These are phyloP conservation scores for Macrostomum lignano DNA, from an alignment of 1,140 invertebrate species.

Conservation along the genomic window DNA sequence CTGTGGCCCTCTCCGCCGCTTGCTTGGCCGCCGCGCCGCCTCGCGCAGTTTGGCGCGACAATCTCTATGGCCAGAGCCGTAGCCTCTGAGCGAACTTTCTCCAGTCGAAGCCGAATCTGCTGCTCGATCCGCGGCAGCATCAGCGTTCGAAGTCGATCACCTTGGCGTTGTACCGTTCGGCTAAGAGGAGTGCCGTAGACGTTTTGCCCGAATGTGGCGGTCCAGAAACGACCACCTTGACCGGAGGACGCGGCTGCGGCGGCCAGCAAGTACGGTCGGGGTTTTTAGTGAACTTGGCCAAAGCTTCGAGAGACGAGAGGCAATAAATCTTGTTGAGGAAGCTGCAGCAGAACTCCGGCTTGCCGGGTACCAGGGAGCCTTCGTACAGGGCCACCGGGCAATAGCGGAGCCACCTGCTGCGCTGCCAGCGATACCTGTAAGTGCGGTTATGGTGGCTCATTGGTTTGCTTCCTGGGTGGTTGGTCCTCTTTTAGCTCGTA, in stretches of 20 bases:
- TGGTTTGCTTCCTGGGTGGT: not conserved
- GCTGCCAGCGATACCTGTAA: constrained; percentile 23
- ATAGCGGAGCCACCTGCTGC: constrained; percentile 17
- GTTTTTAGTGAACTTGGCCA: constrained; percentile 25
- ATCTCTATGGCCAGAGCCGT: not conserved
- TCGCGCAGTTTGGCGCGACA: constrained; percentile 1
- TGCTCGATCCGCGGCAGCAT: not conserved
- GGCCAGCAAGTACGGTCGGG: constrained; percentile 20
- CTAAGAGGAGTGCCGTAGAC: constrained; percentile 15
- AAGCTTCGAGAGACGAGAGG: constrained; percentile 18
- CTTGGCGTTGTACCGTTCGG: constrained; percentile 22
- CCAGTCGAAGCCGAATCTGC: not conserved
- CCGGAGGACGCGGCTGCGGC: constrained; percentile 20
- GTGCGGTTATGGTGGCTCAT: no score
- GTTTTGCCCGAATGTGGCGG: constrained; percentile 21
- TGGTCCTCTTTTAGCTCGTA: not conserved
- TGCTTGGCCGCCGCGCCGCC: no score
- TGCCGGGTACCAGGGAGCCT: constrained; percentile 19
- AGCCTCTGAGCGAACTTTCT: not conserved
- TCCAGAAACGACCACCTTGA: constrained; percentile 20
- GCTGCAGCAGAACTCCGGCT: constrained; percentile 22
- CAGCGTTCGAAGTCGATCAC: constrained; percentile 9
- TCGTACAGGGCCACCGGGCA: constrained; percentile 26
- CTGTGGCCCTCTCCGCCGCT: constrained; percentile 1
- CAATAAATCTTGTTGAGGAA: constrained; percentile 25